phyloP scores from a whole-genome alignment of 1,140 invertebrate species.

The Neotoxoptera formosana region DNA sequence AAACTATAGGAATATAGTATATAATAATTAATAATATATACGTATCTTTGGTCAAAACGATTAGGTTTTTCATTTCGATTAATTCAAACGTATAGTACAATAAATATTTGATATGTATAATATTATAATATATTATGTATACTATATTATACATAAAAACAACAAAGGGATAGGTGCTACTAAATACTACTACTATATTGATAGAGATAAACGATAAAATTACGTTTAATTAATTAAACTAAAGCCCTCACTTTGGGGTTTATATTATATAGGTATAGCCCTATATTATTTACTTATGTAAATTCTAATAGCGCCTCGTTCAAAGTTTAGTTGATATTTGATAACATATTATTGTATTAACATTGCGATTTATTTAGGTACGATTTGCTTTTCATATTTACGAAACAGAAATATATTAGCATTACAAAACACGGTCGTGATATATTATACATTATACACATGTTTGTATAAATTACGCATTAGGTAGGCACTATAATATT shows the following conservation, averaged over 20 bases:
- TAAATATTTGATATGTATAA: background rate
- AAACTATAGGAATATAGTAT: background rate
- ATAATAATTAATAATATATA: too few species aligned
- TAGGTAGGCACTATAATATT: too few species aligned
- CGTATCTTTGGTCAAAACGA: background rate
- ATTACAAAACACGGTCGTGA: background rate
- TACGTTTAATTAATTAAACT: background rate
- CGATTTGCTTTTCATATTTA: background rate
- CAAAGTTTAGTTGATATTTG: background rate
- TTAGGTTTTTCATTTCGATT: too few species aligned
- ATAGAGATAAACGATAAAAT: background rate
- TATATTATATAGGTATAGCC: background rate
- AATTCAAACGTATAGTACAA: background rate
- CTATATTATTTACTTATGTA: slow-evolving; percentile 29
- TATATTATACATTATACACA: background rate
- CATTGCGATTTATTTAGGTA: background rate
- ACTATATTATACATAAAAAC: too few species aligned
- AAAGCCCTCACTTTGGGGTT: background rate
- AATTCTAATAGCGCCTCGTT: background rate
- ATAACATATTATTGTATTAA: background rate
- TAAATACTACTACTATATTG: too few species aligned
- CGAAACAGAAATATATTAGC: background rate
- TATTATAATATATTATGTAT: background rate
- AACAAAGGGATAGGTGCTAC: too few species aligned
- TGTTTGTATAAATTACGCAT: too few species aligned